Evolutionary conservation across 2,797 vertebrate genomes (phyloP).

Genomic region (Scolopax rusticola): DNA sequence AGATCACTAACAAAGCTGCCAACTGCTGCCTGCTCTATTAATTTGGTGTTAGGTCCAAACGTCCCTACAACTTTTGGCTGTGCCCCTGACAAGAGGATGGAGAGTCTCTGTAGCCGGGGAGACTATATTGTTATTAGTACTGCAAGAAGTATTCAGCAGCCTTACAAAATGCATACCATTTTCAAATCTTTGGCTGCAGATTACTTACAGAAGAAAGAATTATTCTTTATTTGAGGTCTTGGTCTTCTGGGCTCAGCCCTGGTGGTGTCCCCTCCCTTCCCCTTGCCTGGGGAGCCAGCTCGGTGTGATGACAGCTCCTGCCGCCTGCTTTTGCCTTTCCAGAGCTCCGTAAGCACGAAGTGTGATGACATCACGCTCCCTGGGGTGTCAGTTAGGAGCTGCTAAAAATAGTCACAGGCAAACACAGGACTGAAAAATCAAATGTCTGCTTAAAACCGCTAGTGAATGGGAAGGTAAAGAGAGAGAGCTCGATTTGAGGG

Average conservation of each 20-base stretch:
- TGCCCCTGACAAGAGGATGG: background rate
- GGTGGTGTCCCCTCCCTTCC: background rate
- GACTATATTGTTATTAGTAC: background rate
- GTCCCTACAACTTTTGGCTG: background rate
- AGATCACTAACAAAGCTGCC: background rate
- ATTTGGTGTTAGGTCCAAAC: background rate
- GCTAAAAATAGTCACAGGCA: constrained; percentile 76
- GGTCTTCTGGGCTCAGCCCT: background rate
- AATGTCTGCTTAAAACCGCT: constrained; percentile 55
- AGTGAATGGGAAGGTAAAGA: constrained; percentile 32
- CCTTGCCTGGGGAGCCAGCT: constrained; percentile 30
- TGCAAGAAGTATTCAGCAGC: background rate
- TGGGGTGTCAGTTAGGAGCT: constrained; percentile 67
- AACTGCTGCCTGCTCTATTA: background rate
- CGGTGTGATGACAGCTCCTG: constrained; percentile 29
- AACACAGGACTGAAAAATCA: constrained; percentile 66
- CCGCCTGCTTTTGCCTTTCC: constrained; percentile 25
- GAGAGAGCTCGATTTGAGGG: background rate
- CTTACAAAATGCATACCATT: background rate
- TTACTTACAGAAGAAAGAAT: background rate
- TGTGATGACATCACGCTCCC: constrained; percentile 71
- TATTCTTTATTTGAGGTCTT: background rate
- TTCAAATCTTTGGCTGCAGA: constrained; percentile 9
- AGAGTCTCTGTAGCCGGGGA: background rate
- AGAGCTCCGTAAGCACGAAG: constrained; percentile 50